Evolutionary conservation across 2,113 vertebrate species (phyloP).

Genomic region (Cairina moschata): DNA sequence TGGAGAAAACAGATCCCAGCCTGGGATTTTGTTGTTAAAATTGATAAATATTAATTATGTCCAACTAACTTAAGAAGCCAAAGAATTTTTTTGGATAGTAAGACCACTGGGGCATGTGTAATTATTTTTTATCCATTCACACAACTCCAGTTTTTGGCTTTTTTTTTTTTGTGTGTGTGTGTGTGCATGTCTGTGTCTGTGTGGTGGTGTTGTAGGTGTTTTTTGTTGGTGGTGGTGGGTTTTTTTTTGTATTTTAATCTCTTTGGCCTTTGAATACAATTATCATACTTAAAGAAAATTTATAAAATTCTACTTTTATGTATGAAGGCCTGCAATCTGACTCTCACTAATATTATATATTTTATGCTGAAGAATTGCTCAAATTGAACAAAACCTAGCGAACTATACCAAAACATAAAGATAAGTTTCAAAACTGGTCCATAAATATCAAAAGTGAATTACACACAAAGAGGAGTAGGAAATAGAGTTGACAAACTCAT

Average conservation of each 20-base stretch:
- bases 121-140: constrained; percentile 18
- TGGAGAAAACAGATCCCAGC: constrained; percentile 24
- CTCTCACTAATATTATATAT: not conserved
- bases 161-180: not conserved
- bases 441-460: not conserved
- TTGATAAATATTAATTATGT: constrained; percentile 59
- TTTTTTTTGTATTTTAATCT: not conserved
- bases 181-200: no score
- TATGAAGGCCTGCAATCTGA: not conserved
- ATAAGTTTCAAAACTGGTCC: not conserved
- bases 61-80: constrained; percentile 1
- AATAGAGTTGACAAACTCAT: not conserved
- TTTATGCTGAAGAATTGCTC: not conserved
- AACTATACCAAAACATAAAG: not conserved
- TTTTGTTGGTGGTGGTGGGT: not conserved
- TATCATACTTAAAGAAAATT: not conserved
- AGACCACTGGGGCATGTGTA: not conserved
- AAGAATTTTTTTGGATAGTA: not conserved
- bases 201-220: not conserved
- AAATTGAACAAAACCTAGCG: not conserved
- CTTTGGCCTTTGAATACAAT: constrained; percentile 30
- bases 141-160: not conserved
- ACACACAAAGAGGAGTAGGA: not conserved
- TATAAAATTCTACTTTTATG: not conserved
- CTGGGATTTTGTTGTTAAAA: constrained; percentile 22